phyloP scores from a whole-genome alignment of 2,888 invertebrate species.

The Ctenicera cuprea region DNA sequence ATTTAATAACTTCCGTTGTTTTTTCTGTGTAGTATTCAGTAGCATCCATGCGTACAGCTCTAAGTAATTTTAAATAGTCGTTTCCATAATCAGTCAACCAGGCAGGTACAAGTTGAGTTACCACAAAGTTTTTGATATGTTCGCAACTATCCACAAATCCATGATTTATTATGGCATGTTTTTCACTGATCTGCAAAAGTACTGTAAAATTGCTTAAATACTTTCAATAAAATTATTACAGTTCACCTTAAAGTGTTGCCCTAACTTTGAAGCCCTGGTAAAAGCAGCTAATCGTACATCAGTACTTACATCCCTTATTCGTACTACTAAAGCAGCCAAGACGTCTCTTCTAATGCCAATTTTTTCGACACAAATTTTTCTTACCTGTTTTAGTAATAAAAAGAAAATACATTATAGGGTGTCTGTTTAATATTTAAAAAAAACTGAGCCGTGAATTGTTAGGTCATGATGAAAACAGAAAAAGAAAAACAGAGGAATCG shows the following conservation, averaged over 20 bases:
- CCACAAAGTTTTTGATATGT: constrained; percentile 70
- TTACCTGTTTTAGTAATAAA: constrained; percentile 57
- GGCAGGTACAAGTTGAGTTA: constrained; percentile 77
- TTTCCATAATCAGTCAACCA: constrained; percentile 86
- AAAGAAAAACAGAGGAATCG: too few relatives aligned
- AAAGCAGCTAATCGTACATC: constrained; percentile 81
- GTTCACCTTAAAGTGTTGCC: constrained; percentile 59
- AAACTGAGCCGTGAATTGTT: too few relatives aligned
- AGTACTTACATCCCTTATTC: constrained; percentile 86
- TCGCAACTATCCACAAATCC: constrained; percentile 80
- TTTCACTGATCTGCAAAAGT: constrained; percentile 78
- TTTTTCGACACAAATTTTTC: constrained; percentile 81
- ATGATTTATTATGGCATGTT: constrained; percentile 77
- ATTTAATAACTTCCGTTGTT: constrained; percentile 75
- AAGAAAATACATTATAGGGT: constrained; percentile 40
- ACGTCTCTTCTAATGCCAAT: constrained; percentile 85
- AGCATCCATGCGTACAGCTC: constrained; percentile 84
- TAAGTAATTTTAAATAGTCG: constrained; percentile 82
- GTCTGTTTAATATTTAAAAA: too few relatives aligned
- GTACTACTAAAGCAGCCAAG: constrained; percentile 81
- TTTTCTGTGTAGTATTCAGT: constrained; percentile 78
- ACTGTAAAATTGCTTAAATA: constrained; percentile 61
- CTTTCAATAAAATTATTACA: constrained; percentile 70
- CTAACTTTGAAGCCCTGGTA: constrained; percentile 60
- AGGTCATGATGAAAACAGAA: too few relatives aligned